phyloP scores from a whole-genome alignment of 2,113 vertebrate genomes.

The Nothobranchius kuhntae region DNA sequence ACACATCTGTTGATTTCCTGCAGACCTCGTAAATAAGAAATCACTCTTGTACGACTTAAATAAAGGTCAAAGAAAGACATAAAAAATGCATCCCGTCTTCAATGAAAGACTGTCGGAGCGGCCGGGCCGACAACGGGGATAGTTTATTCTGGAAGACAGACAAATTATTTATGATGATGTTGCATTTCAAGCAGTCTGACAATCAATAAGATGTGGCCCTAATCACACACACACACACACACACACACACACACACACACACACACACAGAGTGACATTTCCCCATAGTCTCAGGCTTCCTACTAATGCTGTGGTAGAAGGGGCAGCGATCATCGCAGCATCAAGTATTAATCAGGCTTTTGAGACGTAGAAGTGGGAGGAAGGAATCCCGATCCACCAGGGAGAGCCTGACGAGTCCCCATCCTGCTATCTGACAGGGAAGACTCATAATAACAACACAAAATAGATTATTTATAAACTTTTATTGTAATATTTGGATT shows the following conservation, averaged over 20 bases:
- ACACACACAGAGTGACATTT: slow-evolving; percentile 33
- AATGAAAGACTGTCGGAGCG: slow-evolving; percentile 32
- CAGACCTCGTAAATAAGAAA: slow-evolving; percentile 71
- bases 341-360: slow-evolving; percentile 75
- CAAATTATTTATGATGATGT: slow-evolving; percentile 75
- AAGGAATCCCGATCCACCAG: slow-evolving; percentile 25
- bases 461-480: no score
- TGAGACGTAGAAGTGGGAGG: slow-evolving; percentile 25
- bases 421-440: background rate
- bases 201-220: slow-evolving; percentile 73
- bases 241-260: slow-evolving; percentile 13
- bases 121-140: slow-evolving; percentile 36
- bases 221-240: slow-evolving; percentile 58
- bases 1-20: slow-evolving; percentile 65
- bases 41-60: slow-evolving; percentile 68
- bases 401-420: slow-evolving; percentile 3
- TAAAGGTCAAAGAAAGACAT: slow-evolving; percentile 75
- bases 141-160: slow-evolving; percentile 54
- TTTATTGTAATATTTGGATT: no score
- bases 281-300: slow-evolving; percentile 35
- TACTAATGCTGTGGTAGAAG: slow-evolving; percentile 31
- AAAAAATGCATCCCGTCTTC: slow-evolving; percentile 72
- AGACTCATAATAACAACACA: no score
- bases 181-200: slow-evolving; percentile 59
- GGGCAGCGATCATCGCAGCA: slow-evolving; percentile 52